These are phyloP conservation scores for Carcharodon carcharias DNA, from an alignment of 2,797 vertebrate species.

Conservation along the genomic window DNA sequence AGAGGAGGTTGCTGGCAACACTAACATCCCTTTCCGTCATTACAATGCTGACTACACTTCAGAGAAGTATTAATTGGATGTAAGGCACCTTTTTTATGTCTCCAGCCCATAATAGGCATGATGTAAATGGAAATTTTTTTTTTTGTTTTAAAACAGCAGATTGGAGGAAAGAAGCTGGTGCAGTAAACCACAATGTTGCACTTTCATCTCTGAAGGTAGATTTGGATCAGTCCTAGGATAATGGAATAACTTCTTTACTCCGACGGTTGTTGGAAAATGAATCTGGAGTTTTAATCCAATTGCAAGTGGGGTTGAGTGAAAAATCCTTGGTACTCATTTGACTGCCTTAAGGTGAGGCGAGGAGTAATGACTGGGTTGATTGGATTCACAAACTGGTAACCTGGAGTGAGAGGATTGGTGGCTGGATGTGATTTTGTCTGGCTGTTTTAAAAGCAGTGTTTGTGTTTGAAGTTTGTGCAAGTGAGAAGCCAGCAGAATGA, in stretches of 20 bases:
- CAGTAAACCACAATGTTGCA: neutral
- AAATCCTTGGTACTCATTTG: neutral
- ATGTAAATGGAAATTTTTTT: no score
- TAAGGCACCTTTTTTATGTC: neutral
- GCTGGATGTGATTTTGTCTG: neutral
- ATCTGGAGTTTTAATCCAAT: neutral
- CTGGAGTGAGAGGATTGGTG: neutral
- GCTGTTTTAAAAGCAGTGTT: neutral
- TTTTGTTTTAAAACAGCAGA: no score
- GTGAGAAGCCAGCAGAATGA: neutral
- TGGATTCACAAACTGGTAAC: neutral
- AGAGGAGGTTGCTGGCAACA: neutral
- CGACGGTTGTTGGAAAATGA: neutral
- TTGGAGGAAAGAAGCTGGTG: no score
- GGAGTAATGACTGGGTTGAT: neutral
- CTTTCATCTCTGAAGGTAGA: neutral
- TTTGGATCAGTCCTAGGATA: neutral
- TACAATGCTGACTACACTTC: neutral
- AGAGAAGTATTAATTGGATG: neutral
- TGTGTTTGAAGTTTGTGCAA: neutral
- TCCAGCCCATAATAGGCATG: neutral
- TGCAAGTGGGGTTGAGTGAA: neutral
- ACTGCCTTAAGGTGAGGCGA: neutral
- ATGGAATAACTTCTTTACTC: neutral
- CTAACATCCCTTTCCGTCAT: neutral